These are phyloP conservation scores for Leptarthrus brevirostris DNA, from an alignment of 2,888 invertebrate species.

Conservation along the genomic window DNA sequence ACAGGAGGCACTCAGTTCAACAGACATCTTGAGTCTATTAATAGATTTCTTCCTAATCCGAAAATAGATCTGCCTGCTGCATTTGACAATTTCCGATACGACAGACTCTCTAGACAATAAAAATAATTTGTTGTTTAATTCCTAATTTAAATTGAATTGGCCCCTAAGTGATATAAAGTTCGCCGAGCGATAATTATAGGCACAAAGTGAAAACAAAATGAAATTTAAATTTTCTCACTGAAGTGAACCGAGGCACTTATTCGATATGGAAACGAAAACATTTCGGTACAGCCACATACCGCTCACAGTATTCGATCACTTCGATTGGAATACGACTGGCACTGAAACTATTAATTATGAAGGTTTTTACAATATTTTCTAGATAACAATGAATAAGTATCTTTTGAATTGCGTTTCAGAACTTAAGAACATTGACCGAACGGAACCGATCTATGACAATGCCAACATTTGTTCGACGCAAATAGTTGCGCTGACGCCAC, in stretches of 20 bases:
- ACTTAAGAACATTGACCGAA: constrained; percentile 52
- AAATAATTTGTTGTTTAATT: constrained; percentile 33
- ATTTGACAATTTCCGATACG: constrained; percentile 43
- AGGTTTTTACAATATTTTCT: constrained; percentile 50
- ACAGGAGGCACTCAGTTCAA: constrained; percentile 2
- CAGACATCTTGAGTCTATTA: constrained; percentile 28
- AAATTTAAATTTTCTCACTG: neutral
- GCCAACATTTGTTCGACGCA: constrained; percentile 54
- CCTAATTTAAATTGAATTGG: neutral
- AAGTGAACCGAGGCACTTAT: neutral
- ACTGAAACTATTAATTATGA: constrained; percentile 54
- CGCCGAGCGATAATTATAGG: neutral
- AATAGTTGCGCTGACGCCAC: constrained; percentile 48
- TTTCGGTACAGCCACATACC: constrained; percentile 62
- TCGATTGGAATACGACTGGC: constrained; percentile 56
- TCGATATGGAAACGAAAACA: constrained; percentile 56
- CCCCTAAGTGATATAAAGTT: no score
- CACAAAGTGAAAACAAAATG: constrained; percentile 9
- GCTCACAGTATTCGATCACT: constrained; percentile 65
- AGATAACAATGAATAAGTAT: neutral
- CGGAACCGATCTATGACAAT: constrained; percentile 58
- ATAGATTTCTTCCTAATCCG: constrained; percentile 3
- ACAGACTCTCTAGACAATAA: constrained; percentile 41
- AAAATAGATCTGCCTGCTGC: constrained; percentile 36
- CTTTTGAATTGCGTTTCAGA: constrained; percentile 50